These are phyloP conservation scores for Drosophila mimetica DNA, from an alignment of 2,888 invertebrate genomes.

Conservation along the genomic window DNA sequence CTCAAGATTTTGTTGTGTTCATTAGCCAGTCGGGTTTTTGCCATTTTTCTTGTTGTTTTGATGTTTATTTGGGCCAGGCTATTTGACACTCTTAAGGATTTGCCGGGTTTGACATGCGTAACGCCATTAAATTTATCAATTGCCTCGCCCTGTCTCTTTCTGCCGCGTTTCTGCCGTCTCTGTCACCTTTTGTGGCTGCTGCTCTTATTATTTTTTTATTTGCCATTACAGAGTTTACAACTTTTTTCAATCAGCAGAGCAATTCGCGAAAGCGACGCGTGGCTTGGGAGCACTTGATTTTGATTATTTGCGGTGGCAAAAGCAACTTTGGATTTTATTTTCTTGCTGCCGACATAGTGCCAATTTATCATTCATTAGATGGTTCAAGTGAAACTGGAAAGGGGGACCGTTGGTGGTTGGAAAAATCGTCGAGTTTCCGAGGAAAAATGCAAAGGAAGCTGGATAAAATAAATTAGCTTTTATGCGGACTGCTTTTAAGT, in stretches of 20 bases:
- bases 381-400: conserved; percentile 36
- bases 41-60: conserved; percentile 38
- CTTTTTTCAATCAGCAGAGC: conserved; percentile 77
- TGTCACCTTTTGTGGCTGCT: conserved; percentile 23
- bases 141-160: conserved; percentile 53
- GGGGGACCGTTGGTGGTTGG: conserved; percentile 3
- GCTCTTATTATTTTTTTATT: conserved; percentile 56
- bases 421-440: neutral
- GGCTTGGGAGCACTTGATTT: conserved; percentile 71
- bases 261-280: conserved; percentile 62
- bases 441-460: neutral
- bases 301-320: conserved; percentile 58
- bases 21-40: conserved; percentile 54
- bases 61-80: conserved; percentile 66
- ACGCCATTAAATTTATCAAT: conserved; percentile 81
- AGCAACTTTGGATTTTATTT: conserved; percentile 44
- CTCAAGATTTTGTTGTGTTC: conserved; percentile 52
- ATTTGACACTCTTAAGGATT: conserved; percentile 79
- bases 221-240: conserved; percentile 69
- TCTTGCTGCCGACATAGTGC: conserved; percentile 54
- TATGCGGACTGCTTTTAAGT: neutral
- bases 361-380: conserved; percentile 77
- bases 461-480: neutral
- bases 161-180: conserved; percentile 7
- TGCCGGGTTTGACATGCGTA: conserved; percentile 76